phyloP scores from a whole-genome alignment of 2,797 vertebrate genomes.

The Gobio occitaniae region DNA sequence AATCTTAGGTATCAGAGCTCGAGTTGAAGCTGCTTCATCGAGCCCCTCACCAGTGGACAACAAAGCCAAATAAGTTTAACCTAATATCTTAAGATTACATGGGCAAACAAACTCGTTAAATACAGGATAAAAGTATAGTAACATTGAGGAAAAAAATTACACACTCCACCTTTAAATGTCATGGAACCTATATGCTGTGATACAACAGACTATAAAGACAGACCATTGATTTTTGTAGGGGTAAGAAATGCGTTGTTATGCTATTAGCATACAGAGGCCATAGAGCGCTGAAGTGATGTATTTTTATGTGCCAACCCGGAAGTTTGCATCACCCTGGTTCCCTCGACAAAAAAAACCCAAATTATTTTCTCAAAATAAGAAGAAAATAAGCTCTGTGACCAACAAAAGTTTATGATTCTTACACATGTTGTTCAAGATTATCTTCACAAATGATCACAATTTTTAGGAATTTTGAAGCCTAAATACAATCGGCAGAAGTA shows the following conservation, averaged over 20 bases:
- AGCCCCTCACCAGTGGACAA: too few species aligned
- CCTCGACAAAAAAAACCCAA: too few species aligned
- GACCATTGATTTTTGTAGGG: neutral
- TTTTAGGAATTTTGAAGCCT: neutral
- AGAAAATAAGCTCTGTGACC: neutral
- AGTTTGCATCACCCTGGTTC: neutral
- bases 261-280: neutral
- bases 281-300: neutral
- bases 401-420: neutral
- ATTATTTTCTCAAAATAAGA: too few species aligned
- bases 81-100: too few species aligned
- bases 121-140: neutral
- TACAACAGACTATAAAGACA: neutral
- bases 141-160: neutral
- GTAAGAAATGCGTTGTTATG: neutral
- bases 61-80: too few species aligned
- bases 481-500: conserved; percentile 5
- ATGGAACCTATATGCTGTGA: neutral
- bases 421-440: neutral
- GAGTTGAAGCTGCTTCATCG: too few species aligned
- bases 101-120: too few species aligned
- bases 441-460: neutral
- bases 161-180: neutral
- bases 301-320: neutral
- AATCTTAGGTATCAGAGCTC: too few species aligned